Base-by-base conservation (phyloP, 2,888 invertebrate genomes). In the Lobophora halterata region DNA sequence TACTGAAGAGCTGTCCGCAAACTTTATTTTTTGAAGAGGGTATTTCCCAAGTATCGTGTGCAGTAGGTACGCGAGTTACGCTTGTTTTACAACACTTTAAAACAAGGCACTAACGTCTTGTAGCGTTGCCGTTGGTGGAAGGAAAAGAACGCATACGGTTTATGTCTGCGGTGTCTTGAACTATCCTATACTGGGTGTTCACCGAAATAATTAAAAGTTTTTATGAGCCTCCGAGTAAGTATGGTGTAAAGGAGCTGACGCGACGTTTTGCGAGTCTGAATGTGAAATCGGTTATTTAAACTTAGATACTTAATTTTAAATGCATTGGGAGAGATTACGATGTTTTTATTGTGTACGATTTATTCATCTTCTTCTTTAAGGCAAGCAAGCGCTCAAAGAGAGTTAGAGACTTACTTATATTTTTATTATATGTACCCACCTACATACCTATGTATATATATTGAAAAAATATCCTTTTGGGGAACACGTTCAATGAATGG, bases 1-100 rank as follows among this genome's bases (percentile, higher is more conserved):
- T 58, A 58, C 60, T 61, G 59, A 58, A 61, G 59, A 52, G 50
- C 48, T 51, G 50, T 35, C 47, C 42, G 55, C 49, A 65, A 58
- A 61, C 55, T 66, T 65, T 67, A 68, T 60, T 73, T 74, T 71
- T 76, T 72, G 62, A 68, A 67, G 66, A 67, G 65, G 59, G 58
- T 60, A 62, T 60, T 61, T 61, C 58, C 53, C 55, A 51, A 49
- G 59, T 61, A 49, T 51, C 50, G 49, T 50, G 55, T 58, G 44
- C 54, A 41, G 53, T 51, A 54, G 52, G 58, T 55, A 56, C 65
- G 52, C 55, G 44, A 61, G 74, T 72, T 72, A 76, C 74, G 73
- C 64, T 77, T 73, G 74, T 82, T 86, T 86, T 86, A 86, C 83
- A 86, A 80, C 83, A 83, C 78, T 82, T 83, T 79, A 71, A 81